Conservation (phyloP, 2,888 invertebrate genomes). For the Tachina fera region DNA sequence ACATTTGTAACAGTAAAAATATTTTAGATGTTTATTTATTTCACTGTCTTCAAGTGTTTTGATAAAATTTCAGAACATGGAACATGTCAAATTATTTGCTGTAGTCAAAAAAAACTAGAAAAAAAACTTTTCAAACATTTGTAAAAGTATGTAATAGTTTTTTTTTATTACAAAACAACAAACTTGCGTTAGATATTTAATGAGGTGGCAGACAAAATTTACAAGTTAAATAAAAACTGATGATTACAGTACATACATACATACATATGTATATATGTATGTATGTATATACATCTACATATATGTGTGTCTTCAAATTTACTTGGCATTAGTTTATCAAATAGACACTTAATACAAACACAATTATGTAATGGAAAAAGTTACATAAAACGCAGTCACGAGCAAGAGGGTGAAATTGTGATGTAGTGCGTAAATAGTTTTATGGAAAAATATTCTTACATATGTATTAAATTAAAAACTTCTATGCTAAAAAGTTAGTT, state of each 20-base stretch:
- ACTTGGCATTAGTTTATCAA: background rate
- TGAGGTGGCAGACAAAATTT: constrained; percentile 41
- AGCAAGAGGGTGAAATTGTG: background rate
- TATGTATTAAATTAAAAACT: too few species aligned
- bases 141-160: background rate
- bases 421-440: too few species aligned
- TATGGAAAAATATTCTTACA: too few species aligned
- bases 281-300: too few species aligned
- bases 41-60: too few species aligned
- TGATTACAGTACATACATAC: background rate
- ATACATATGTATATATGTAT: too few species aligned
- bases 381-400: background rate
- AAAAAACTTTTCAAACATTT: constrained; percentile 17
- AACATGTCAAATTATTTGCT: background rate
- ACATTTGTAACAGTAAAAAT: too few species aligned
- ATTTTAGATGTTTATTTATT: too few species aligned
- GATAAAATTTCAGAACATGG: too few species aligned
- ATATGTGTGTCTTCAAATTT: too few species aligned
- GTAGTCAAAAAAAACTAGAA: background rate
- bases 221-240: constrained; percentile 21
- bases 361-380: background rate
- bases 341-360: background rate
- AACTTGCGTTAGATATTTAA: background rate
- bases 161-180: constrained; percentile 24
- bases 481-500: too few species aligned